Conservation (phyloP, 2,888 invertebrate species). For the Shargacucullia verbasci region DNA sequence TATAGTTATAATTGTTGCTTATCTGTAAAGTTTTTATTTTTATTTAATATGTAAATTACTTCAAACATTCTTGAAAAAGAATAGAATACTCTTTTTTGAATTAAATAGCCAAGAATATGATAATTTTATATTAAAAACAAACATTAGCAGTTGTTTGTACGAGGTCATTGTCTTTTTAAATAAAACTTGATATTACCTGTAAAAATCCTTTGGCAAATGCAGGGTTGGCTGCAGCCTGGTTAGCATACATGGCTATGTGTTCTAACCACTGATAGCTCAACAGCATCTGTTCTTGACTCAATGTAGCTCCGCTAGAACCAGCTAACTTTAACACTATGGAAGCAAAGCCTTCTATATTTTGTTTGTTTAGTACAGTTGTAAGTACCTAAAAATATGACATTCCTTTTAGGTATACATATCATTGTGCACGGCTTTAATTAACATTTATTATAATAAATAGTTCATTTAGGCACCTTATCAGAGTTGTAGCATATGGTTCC, state of each 20-base stretch:
- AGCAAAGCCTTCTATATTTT: slow-evolving; percentile 85
- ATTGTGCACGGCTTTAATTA: too few relatives aligned
- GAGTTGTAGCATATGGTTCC: slow-evolving; percentile 87
- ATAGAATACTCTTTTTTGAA: too few relatives aligned
- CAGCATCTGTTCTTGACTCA: slow-evolving; percentile 79
- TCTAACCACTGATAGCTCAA: slow-evolving; percentile 91
- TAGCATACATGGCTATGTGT: slow-evolving; percentile 88
- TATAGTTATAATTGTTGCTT: too few relatives aligned
- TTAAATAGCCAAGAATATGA: too few relatives aligned
- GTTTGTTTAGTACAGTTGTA: slow-evolving; percentile 79
- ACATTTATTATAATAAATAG: too few relatives aligned
- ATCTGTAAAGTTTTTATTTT: too few relatives aligned
- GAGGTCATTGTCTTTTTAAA: too few relatives aligned
- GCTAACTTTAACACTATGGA: slow-evolving; percentile 85
- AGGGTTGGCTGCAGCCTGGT: slow-evolving; percentile 81
- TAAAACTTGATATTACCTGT: slow-evolving; percentile 72
- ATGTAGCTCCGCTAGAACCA: slow-evolving; percentile 74
- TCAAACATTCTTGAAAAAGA: too few relatives aligned
- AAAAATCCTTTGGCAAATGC: slow-evolving; percentile 83
- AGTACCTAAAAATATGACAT: slow-evolving; percentile 86
- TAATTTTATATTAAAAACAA: too few relatives aligned
- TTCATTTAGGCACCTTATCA: slow-evolving; percentile 88
- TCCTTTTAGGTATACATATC: too few relatives aligned
- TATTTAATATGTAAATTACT: too few relatives aligned
- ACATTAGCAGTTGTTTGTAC: too few relatives aligned